Evolutionary conservation across 2,888 invertebrate species (phyloP).

Genomic region (Ecdyonurus torrentis): DNA sequence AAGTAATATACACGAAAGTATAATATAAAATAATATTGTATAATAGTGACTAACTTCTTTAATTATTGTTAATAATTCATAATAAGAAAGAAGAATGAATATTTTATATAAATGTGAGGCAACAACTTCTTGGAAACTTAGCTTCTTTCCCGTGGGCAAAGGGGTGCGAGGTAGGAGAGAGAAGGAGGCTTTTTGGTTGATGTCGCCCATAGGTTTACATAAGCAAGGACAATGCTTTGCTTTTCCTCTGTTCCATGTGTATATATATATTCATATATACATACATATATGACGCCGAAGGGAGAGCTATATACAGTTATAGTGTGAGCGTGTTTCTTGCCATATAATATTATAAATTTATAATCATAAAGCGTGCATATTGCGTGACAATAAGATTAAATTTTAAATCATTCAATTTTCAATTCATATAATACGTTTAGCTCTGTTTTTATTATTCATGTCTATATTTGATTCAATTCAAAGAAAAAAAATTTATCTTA

Average conservation of each 20-base stretch:
- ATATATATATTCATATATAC: too few species aligned
- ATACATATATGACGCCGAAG: background rate
- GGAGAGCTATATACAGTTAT: background rate
- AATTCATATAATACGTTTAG: too few species aligned
- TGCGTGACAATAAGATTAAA: background rate
- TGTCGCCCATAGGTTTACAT: background rate
- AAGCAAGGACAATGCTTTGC: background rate
- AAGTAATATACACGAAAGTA: too few species aligned
- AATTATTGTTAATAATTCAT: background rate
- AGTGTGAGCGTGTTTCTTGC: background rate
- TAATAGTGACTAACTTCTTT: background rate
- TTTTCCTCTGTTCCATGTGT: background rate
- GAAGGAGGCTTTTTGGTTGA: too few species aligned
- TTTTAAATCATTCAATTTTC: background rate
- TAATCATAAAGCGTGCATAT: too few species aligned
- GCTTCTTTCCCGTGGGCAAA: background rate
- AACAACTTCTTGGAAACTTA: background rate
- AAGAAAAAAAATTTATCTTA: background rate
- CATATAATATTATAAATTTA: too few species aligned
- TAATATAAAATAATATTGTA: background rate
- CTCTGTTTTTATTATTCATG: background rate
- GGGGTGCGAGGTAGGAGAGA: background rate
- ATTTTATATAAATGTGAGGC: background rate
- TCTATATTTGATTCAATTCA: background rate
- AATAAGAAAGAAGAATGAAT: background rate